Percentiles rank a stretch among this genome's conserved stretches.
phyloP scores from a whole-genome alignment of 2,113 vertebrate species.

The Tetrao urogallus region DNA sequence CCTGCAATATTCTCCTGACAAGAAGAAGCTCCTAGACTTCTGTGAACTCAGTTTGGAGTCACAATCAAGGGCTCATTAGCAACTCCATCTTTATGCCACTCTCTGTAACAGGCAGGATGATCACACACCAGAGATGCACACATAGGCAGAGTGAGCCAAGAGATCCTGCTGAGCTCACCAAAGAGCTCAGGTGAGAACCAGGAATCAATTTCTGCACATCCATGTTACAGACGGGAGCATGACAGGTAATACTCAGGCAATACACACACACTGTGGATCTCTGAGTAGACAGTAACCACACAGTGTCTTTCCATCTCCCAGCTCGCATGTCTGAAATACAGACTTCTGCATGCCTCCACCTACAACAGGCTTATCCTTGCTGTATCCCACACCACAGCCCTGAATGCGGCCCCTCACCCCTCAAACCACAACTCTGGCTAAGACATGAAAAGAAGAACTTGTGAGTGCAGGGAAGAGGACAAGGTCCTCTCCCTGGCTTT shows the following conservation, averaged over 20 bases:
- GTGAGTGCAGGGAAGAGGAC: background rate
- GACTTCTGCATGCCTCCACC: background rate
- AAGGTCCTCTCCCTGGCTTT: background rate
- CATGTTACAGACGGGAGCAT: background rate
- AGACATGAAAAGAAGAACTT: background rate
- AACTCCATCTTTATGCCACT: background rate
- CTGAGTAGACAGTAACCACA: background rate
- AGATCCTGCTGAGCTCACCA: background rate
- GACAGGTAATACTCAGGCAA: background rate
- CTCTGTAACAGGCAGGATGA: background rate
- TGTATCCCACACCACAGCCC: background rate
- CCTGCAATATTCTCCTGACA: background rate
- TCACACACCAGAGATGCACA: background rate
- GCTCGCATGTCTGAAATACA: background rate
- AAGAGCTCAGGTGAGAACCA: background rate
- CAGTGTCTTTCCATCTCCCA: background rate
- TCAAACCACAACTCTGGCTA: background rate
- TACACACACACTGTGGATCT: background rate
- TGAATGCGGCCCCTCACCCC: background rate
- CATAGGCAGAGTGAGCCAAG: fast-evolving
- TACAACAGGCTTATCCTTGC: background rate
- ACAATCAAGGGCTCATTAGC: background rate
- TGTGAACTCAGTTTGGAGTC: background rate
- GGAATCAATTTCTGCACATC: background rate
- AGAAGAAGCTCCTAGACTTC: background rate